Conservation (phyloP, 2,888 invertebrate species). For the Drosophila nr. medialis region DNA sequence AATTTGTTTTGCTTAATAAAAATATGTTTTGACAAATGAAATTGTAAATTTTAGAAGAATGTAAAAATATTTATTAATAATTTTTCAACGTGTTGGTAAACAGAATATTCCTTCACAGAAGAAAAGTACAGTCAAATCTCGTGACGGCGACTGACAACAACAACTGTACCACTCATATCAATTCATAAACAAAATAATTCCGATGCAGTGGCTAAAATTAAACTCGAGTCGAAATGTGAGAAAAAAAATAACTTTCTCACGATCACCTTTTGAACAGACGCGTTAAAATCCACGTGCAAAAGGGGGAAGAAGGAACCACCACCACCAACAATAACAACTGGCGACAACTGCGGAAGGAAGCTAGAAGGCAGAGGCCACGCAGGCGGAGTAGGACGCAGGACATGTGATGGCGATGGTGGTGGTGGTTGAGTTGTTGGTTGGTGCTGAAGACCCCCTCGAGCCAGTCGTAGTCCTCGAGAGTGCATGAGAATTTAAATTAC, state of each 20-base stretch:
- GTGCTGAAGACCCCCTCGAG: constrained; percentile 51
- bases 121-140: constrained; percentile 61
- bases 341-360: constrained; percentile 67
- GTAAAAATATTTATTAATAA: neutral
- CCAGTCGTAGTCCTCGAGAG: constrained; percentile 28
- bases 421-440: constrained; percentile 37
- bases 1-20: neutral
- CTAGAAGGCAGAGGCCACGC: constrained; percentile 46
- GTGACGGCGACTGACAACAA: constrained; percentile 16
- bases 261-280: constrained; percentile 73
- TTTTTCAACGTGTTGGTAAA: neutral
- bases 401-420: constrained; percentile 27
- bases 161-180: constrained; percentile 66
- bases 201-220: constrained; percentile 69
- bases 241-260: constrained; percentile 82
- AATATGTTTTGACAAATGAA: neutral
- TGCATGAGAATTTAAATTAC: constrained; percentile 79
- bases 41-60: neutral
- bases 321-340: constrained; percentile 48
- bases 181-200: constrained; percentile 76
- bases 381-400: constrained; percentile 76
- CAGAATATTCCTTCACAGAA: constrained; percentile 8
- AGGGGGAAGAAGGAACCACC: constrained; percentile 82
- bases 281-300: constrained; percentile 82
- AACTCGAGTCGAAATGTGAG: constrained; percentile 71